Evolutionary conservation across 2,888 invertebrate species (phyloP).

Genomic region (Drosophila infuscata): DNA sequence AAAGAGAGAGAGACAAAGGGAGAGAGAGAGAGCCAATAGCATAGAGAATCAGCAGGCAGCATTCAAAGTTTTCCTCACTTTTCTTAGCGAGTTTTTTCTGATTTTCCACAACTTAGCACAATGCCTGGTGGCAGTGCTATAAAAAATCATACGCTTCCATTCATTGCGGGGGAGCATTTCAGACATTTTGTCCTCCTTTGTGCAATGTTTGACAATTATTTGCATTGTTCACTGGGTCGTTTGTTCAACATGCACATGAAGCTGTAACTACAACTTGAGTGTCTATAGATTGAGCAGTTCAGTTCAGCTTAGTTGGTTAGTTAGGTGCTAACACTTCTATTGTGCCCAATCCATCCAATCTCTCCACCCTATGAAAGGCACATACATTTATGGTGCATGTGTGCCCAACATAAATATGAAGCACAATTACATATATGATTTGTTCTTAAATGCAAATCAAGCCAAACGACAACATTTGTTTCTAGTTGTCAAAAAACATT

Average conservation of each 20-base stretch:
- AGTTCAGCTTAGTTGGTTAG: constrained; percentile 43
- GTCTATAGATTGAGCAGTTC: constrained; percentile 53
- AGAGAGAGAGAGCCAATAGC: constrained; percentile 17
- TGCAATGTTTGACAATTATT: constrained; percentile 78
- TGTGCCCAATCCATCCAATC: constrained; percentile 24
- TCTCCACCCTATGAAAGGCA: neutral
- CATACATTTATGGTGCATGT: neutral
- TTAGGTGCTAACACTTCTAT: constrained; percentile 40
- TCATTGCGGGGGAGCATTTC: constrained; percentile 36
- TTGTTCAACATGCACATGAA: constrained; percentile 77
- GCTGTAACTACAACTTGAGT: constrained; percentile 77
- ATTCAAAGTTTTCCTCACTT: constrained; percentile 37
- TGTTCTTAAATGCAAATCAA: constrained; percentile 1
- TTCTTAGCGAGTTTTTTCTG: constrained; percentile 23
- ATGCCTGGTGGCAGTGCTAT: constrained; percentile 64
- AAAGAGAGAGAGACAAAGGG: no score
- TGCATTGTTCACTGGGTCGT: constrained; percentile 76
- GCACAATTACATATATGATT: neutral
- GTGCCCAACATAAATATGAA: neutral
- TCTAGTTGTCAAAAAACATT: constrained; percentile 38
- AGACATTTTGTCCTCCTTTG: constrained; percentile 44
- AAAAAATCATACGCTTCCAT: constrained; percentile 75
- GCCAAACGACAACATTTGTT: neutral
- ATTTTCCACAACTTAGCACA: constrained; percentile 59
- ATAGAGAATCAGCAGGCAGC: constrained; percentile 63